Percentiles rank a stretch among this genome's conserved stretches.
Conservation (phyloP, 2,797 vertebrate genomes). For the Triplophysa yarkandensis region DNA sequence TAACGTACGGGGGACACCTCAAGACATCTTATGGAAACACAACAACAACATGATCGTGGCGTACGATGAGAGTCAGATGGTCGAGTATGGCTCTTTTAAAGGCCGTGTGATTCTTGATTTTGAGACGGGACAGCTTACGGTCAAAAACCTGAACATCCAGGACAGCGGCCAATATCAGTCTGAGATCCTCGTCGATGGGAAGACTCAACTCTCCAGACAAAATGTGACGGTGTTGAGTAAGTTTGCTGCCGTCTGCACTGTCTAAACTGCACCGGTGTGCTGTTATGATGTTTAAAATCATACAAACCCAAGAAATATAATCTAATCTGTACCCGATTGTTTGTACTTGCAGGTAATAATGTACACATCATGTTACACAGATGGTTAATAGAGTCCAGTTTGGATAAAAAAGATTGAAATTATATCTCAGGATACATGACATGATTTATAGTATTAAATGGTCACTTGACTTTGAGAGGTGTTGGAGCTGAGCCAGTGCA, state of each 20-base stretch:
- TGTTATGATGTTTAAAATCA: not conserved
- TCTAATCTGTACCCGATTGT: not conserved
- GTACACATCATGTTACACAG: too few species aligned
- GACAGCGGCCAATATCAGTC: not conserved
- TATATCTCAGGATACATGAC: too few species aligned
- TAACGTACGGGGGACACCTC: not conserved
- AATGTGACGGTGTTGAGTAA: constrained; percentile 5
- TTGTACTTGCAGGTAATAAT: not conserved
- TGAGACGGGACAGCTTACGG: constrained; percentile 15
- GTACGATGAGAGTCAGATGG: not conserved
- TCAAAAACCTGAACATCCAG: not conserved
- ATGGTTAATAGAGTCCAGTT: too few species aligned
- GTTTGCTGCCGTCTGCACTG: too few species aligned
- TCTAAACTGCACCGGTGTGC: not conserved
- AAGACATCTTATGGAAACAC: constrained; percentile 15
- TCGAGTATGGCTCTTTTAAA: not conserved
- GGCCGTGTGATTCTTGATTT: not conserved
- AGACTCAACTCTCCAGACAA: not conserved
- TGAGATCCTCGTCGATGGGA: not conserved
- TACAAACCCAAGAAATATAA: not conserved
- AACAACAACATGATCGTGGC: not conserved
- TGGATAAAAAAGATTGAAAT: too few species aligned
- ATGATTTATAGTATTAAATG: too few species aligned
- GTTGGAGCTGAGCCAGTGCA: too few species aligned
- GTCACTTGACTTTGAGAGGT: too few species aligned